phyloP scores from a whole-genome alignment of 2,888 invertebrate species.

The Eustalomyia histrio region DNA sequence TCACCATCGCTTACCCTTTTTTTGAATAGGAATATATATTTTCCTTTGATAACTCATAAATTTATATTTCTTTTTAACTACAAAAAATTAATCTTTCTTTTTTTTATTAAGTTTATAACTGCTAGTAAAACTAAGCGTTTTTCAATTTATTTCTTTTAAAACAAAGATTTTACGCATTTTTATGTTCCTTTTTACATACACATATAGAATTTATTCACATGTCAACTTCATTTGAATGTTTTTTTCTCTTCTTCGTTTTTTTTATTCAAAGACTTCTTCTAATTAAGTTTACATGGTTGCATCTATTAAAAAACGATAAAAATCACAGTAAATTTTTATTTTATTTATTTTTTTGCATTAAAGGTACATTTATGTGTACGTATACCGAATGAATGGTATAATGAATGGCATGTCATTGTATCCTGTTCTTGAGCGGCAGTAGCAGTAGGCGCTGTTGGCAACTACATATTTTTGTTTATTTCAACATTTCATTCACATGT shows the following conservation, averaged over 20 bases:
- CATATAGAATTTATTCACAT: constrained; percentile 4
- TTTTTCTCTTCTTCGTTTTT: constrained; percentile 2
- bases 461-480: constrained; percentile 8
- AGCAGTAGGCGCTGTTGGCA: constrained; percentile 44
- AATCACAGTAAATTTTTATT: constrained; percentile 45
- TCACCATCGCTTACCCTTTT: too few species aligned
- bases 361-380: neutral
- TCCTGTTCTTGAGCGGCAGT: constrained; percentile 37
- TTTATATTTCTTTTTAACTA: too few species aligned
- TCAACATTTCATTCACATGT: constrained; percentile 55
- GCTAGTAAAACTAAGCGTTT: too few species aligned
- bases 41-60: too few species aligned
- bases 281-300: constrained; percentile 60
- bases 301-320: constrained; percentile 53
- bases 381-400: neutral
- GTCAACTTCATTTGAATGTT: constrained; percentile 20
- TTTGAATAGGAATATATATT: too few species aligned
- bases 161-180: constrained; percentile 23
- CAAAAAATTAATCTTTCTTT: too few species aligned
- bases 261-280: constrained; percentile 45
- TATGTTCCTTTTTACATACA: constrained; percentile 12
- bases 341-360: constrained; percentile 11
- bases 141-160: neutral
- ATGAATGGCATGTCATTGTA: constrained; percentile 41
- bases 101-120: too few species aligned